Evolutionary conservation across 2,888 invertebrate species (phyloP), one percentile per base, ranked within the genome.

Genomic region (Odontothrips loti): DNA sequence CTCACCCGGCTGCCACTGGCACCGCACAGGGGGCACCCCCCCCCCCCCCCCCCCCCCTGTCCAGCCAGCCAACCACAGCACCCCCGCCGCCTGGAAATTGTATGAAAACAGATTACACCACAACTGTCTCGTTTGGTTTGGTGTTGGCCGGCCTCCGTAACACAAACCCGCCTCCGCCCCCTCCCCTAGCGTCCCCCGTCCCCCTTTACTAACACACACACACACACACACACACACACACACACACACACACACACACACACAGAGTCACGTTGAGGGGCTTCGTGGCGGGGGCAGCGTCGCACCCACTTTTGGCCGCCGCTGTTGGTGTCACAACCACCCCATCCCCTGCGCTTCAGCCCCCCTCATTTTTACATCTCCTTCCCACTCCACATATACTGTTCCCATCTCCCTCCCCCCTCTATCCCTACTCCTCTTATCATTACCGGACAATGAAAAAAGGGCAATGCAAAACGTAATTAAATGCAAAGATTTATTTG

Each of bases 111-210:
- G 68, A 75, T 75, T 75, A 75, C 68, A 27, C 68, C 68, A 75
- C 68, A 75, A 75, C 68, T 75, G 68, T 75, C 68, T 75, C 68
- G 68, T 75, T 75, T 75, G 68, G 68, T 75, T 75, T 75, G 68
- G 68, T 75, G 58, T 75, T 27, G 27, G 27, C 68, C 23, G 23
- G 68, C 23, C 27, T 27, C 68, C 68, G 68, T 75, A 27, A 75
- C 27, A 27, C 68, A 0, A 43, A 43, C 34, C 34, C 34, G 34
- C 34, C 34, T 6, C 34, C 34, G 2, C 34, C 34, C 34, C 34
- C 6, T 4, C 34, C 6, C 34, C 2, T 6, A 43, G 3, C 34
- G 6, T 6, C 34, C 3, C 34, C 34, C 34, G 3, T 6, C 6
- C 34, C 6, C 34, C 34, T 43, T 4, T 6, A 43, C 34, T 4